These are phyloP conservation scores for Dascyllus trimaculatus DNA, from an alignment of 2,113 vertebrate genomes.

Conservation along the genomic window DNA sequence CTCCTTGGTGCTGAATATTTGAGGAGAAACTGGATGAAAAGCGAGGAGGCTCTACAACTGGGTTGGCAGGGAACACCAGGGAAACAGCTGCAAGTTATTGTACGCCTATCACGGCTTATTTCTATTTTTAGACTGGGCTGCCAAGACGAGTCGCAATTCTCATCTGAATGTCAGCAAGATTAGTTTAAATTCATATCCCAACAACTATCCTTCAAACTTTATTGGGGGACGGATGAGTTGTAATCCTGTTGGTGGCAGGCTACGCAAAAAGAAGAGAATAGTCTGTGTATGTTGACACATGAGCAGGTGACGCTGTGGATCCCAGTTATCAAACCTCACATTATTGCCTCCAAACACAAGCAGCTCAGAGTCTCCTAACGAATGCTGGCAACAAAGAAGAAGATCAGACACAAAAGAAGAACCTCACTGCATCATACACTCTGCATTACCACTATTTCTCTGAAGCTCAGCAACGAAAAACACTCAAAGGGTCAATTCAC, in stretches of 20 bases:
- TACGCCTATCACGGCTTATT: constrained; percentile 30
- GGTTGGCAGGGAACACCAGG: constrained; percentile 42
- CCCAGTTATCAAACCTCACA: constrained; percentile 17
- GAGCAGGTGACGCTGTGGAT: constrained; percentile 2
- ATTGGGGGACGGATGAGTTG: background rate
- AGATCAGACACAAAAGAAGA: no score
- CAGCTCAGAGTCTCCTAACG: background rate
- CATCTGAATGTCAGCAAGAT: constrained; percentile 52
- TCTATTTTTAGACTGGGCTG: constrained; percentile 52
- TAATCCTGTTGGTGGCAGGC: constrained; percentile 9
- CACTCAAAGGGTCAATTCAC: no score
- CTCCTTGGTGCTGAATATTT: constrained; percentile 1
- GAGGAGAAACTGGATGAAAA: constrained; percentile 33
- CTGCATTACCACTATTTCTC: no score
- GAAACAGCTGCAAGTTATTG: constrained; percentile 58
- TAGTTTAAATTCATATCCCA: constrained; percentile 46
- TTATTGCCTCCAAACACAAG: constrained; percentile 4
- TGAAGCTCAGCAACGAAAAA: no score
- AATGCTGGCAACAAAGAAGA: background rate
- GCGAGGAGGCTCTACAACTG: constrained; percentile 26
- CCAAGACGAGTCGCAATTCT: constrained; percentile 48
- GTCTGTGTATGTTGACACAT: constrained; percentile 3
- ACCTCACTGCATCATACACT: no score
- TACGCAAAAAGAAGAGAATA: constrained; percentile 9
- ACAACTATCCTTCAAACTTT: constrained; percentile 10